Evolutionary conservation across 2,113 vertebrate genomes (phyloP).

Genomic region (Pedetes capensis): DNA sequence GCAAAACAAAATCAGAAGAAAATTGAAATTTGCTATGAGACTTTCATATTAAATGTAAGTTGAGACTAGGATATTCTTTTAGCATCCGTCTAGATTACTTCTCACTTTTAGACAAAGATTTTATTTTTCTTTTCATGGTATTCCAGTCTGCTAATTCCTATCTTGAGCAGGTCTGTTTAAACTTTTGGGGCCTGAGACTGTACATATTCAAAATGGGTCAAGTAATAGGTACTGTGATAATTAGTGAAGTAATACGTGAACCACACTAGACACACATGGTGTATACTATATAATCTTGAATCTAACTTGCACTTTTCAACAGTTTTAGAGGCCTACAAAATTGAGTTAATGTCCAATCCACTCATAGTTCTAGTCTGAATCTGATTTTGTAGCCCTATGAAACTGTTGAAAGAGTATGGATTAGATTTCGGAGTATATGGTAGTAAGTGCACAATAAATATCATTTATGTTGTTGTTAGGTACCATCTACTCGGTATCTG

Average conservation of each 20-base stretch:
- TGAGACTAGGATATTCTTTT: background rate
- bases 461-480: background rate
- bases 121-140: background rate
- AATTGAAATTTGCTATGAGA: background rate
- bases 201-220: background rate
- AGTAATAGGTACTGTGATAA: background rate
- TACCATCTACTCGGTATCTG: too few species aligned
- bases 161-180: background rate
- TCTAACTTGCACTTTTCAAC: too few species aligned
- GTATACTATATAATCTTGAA: too few species aligned
- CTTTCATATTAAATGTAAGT: background rate
- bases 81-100: background rate
- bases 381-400: too few species aligned
- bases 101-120: background rate
- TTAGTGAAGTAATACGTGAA: background rate
- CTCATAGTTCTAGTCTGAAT: too few species aligned
- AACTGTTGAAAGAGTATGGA: too few species aligned
- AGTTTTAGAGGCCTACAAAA: too few species aligned
- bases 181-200: background rate
- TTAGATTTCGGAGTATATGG: too few species aligned
- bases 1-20: conserved; percentile 8
- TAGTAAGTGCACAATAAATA: background rate
- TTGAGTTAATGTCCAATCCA: too few species aligned
- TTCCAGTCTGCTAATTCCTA: background rate
- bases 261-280: background rate